A percentile compares a stretch with the other conserved stretches of the same genome.
These are phyloP conservation scores for Agonopterix arenella DNA, from an alignment of 2,888 invertebrate species.

Conservation along the genomic window DNA sequence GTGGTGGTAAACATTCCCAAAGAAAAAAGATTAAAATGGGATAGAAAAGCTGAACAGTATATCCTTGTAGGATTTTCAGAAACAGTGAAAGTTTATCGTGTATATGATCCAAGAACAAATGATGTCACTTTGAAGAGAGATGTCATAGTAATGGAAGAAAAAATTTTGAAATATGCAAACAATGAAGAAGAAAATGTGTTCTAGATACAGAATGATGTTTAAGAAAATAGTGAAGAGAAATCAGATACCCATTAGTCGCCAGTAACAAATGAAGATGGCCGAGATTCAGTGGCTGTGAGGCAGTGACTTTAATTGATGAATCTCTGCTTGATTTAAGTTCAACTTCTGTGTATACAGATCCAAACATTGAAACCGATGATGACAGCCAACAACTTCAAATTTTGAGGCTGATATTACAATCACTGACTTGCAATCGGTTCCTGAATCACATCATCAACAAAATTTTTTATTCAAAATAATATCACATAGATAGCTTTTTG, in stretches of 20 bases:
- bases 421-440: constrained; percentile 4
- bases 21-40: constrained; percentile 11
- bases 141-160: constrained; percentile 12
- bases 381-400: too few relatives aligned
- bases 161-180: not conserved
- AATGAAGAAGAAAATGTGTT: not conserved
- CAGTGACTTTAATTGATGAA: not conserved
- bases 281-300: not conserved
- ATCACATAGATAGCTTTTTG: too few relatives aligned
- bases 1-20: constrained; percentile 13
- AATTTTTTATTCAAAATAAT: too few relatives aligned
- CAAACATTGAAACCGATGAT: too few relatives aligned
- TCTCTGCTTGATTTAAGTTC: constrained; percentile 1
- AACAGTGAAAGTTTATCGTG: too few relatives aligned
- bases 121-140: constrained; percentile 15
- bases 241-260: too few relatives aligned
- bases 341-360: too few relatives aligned
- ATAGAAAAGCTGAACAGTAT: constrained; percentile 8
- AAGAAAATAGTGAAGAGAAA: too few relatives aligned
- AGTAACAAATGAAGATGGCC: not conserved
- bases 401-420: constrained; percentile 1
- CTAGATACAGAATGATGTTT: not conserved
- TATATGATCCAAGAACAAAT: too few relatives aligned
- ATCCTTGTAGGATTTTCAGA: constrained; percentile 11
- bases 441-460: too few relatives aligned